Conservation (phyloP, 2,113 vertebrate species). For the Aegypius monachus region DNA sequence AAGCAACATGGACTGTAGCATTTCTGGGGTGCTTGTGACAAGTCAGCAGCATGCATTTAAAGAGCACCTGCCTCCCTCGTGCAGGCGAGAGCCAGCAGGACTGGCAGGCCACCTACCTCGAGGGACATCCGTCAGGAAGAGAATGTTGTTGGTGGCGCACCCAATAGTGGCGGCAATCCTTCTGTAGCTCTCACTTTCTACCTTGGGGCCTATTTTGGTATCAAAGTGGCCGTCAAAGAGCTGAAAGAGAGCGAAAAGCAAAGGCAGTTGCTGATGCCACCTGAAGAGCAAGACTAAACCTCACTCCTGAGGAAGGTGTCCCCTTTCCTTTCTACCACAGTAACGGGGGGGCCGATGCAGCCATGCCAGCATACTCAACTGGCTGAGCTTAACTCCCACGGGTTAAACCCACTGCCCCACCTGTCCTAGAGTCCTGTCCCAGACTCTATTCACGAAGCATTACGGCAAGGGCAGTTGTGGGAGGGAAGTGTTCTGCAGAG, state of each 20-base stretch:
- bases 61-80: conserved; percentile 12
- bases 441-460: not conserved
- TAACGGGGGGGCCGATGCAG: accelerated
- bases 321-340: not conserved
- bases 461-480: not conserved
- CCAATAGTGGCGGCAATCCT: conserved; percentile 88
- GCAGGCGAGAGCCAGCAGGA: conserved; percentile 60
- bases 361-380: not conserved
- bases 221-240: conserved; percentile 95
- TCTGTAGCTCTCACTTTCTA: conserved; percentile 91
- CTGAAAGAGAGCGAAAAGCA: conserved; percentile 66
- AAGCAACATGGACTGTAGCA: not conserved
- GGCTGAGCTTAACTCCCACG: not conserved
- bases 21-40: not conserved
- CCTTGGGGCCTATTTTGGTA: conserved; percentile 90
- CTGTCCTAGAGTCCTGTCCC: not conserved
- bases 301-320: accelerated
- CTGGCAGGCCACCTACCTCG: conserved; percentile 74
- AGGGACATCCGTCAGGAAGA: conserved; percentile 91
- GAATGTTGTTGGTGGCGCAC: conserved; percentile 86
- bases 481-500: not conserved
- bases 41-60: not conserved
- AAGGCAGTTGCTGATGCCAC: not conserved
- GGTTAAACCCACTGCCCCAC: not conserved
- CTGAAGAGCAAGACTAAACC: not conserved